Evolutionary conservation across 1,140 invertebrate species (phyloP).

Genomic region (Batillaria attramentaria): DNA sequence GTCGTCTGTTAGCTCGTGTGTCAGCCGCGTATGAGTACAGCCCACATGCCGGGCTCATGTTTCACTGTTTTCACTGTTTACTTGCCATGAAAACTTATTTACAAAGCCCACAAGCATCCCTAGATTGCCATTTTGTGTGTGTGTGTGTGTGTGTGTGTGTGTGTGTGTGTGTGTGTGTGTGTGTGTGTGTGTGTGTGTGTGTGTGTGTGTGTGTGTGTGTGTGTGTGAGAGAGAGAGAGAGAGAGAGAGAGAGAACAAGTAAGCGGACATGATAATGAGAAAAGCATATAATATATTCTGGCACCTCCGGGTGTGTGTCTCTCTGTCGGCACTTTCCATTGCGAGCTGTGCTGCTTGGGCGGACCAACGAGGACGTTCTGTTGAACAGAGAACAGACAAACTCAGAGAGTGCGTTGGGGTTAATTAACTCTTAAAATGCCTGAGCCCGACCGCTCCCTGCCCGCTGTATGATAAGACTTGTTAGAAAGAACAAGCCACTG

Average conservation of each 20-base stretch:
- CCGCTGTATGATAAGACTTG: no score
- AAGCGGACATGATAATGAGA: not conserved
- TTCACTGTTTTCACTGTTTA: not conserved
- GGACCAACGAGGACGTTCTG: not conserved
- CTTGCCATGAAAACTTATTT: no score
- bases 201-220: constrained; percentile 5
- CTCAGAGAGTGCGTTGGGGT: not conserved
- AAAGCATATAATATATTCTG: no score
- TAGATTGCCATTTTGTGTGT: no score
- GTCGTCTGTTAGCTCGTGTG: not conserved
- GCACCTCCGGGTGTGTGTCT: no score
- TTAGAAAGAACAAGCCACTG: not conserved
- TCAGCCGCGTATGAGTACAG: not conserved
- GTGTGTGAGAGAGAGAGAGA: not conserved
- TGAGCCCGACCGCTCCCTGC: no score
- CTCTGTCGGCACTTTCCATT: no score
- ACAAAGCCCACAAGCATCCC: no score
- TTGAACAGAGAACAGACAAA: not conserved
- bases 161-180: constrained; percentile 16
- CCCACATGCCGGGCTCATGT: not conserved
- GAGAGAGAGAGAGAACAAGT: not conserved
- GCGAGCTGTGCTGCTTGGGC: no score
- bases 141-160: constrained; percentile 1
- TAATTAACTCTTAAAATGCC: no score
- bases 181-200: constrained; percentile 9